Conservation (phyloP, 2,888 invertebrate genomes). For the Perdita meconis region DNA sequence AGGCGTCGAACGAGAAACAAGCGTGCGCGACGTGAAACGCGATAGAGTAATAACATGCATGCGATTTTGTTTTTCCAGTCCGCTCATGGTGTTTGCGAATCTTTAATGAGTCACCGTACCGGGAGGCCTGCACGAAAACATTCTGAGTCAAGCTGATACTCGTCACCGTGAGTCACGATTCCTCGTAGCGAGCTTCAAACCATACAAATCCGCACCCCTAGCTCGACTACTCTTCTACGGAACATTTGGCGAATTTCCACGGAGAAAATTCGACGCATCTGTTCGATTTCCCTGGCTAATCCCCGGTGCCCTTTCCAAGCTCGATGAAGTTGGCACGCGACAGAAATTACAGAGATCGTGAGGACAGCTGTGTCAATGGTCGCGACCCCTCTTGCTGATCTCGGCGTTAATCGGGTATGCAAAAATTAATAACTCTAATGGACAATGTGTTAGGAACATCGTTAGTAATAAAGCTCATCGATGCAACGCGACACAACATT, state of each 20-base stretch:
- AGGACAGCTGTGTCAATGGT: slow-evolving; percentile 17
- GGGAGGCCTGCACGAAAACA: slow-evolving; percentile 34
- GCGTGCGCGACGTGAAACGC: not conserved
- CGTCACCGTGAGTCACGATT: slow-evolving; percentile 52
- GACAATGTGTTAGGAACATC: too few relatives aligned
- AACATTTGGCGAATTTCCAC: slow-evolving; percentile 69
- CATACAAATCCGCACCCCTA: slow-evolving; percentile 6
- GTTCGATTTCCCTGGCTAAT: slow-evolving; percentile 38
- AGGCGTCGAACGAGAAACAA: not conserved
- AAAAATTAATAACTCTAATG: slow-evolving; percentile 1
- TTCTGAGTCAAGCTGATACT: slow-evolving; percentile 23
- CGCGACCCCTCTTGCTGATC: slow-evolving; percentile 20
- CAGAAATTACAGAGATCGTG: slow-evolving; percentile 45
- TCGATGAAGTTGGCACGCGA: slow-evolving; percentile 50
- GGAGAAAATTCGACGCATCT: slow-evolving; percentile 61
- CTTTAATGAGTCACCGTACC: slow-evolving; percentile 46
- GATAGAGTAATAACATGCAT: slow-evolving; percentile 14
- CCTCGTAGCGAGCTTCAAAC: slow-evolving; percentile 4
- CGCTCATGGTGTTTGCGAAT: slow-evolving; percentile 17
- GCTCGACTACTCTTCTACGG: not conserved
- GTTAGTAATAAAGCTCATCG: too few relatives aligned
- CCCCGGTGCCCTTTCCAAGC: slow-evolving; percentile 4
- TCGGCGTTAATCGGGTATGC: slow-evolving; percentile 3
- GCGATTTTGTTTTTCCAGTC: slow-evolving; percentile 29
- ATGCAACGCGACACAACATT: too few relatives aligned